A percentile compares a stretch with the other conserved stretches of the same genome.
Evolutionary conservation across 2,113 vertebrate genomes (phyloP).

Genomic region (Nesoenas mayeri): DNA sequence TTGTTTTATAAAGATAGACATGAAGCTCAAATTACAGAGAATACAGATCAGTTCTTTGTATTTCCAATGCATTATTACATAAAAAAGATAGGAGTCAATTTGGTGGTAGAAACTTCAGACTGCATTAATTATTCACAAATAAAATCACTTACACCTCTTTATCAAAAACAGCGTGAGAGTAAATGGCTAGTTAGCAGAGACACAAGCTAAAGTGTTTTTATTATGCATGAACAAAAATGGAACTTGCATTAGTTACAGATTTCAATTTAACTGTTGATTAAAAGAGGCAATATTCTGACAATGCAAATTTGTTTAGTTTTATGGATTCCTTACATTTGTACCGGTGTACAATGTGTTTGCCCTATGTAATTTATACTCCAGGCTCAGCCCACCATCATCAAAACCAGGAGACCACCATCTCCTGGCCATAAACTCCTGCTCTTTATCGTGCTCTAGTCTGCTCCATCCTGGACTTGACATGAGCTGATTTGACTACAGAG

Average conservation of each 20-base stretch:
- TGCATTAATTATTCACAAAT: background rate
- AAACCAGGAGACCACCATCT: background rate
- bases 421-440: background rate
- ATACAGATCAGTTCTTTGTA: background rate
- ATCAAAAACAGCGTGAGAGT: background rate
- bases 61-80: background rate
- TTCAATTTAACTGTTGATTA: background rate
- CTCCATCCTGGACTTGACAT: background rate
- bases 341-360: background rate
- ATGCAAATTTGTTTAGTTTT: background rate
- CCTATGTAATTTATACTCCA: background rate
- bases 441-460: background rate
- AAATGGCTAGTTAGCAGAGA: background rate
- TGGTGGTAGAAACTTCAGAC: background rate
- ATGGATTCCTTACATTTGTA: background rate
- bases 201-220: background rate
- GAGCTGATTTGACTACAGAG: background rate
- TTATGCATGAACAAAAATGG: background rate
- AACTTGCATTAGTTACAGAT: background rate
- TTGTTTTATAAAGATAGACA: background rate
- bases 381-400: background rate
- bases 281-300: background rate
- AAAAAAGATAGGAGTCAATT: background rate
- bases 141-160: background rate
- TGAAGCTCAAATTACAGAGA: background rate